A percentile compares a stretch with the other conserved stretches of the same genome.
phyloP scores from a whole-genome alignment of 1,140 invertebrate genomes.

The Pogonognathellus flavescens region DNA sequence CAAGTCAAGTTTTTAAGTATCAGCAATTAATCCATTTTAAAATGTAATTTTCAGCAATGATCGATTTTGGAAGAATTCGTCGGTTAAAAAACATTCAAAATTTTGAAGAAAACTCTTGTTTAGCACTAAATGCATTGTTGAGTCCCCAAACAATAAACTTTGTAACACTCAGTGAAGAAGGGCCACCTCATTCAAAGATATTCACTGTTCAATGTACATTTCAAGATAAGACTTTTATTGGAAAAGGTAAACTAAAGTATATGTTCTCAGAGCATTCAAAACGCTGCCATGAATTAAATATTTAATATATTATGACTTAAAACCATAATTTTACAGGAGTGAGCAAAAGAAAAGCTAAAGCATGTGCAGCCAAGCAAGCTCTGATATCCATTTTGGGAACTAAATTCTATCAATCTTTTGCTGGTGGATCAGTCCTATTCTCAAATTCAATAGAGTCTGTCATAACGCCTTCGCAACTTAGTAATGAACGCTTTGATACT shows the following conservation, averaged over 20 bases:
- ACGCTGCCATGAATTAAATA: too few species aligned
- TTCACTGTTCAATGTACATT: slow-evolving; percentile 50
- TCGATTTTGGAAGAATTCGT: slow-evolving; percentile 24
- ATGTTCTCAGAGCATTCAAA: not conserved
- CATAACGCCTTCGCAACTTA: slow-evolving; percentile 5
- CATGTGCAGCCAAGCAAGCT: slow-evolving; percentile 59
- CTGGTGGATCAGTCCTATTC: slow-evolving; percentile 6
- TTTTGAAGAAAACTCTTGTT: slow-evolving; percentile 57
- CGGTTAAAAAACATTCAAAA: slow-evolving; percentile 61
- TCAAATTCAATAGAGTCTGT: slow-evolving; percentile 10
- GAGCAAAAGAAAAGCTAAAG: slow-evolving; percentile 65
- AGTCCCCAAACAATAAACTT: slow-evolving; percentile 37
- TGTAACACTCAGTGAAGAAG: slow-evolving; percentile 35
- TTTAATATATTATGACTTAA: slow-evolving; percentile 2
- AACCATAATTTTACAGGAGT: slow-evolving; percentile 25
- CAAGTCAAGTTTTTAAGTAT: too few species aligned
- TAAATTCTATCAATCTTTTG: slow-evolving; percentile 45
- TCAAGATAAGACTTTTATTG: slow-evolving; percentile 28
- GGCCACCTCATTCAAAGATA: slow-evolving; percentile 59
- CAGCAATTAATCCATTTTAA: not conserved
- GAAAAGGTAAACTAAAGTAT: slow-evolving; percentile 39
- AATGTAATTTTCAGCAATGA: not conserved
- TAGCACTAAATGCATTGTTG: slow-evolving; percentile 56
- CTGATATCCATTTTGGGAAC: slow-evolving; percentile 57
- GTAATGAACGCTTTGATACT: not conserved